Percentiles rank a stretch among this genome's conserved stretches.
Conservation (phyloP, 2,113 vertebrate species). For the Salvelinus fontinalis region DNA sequence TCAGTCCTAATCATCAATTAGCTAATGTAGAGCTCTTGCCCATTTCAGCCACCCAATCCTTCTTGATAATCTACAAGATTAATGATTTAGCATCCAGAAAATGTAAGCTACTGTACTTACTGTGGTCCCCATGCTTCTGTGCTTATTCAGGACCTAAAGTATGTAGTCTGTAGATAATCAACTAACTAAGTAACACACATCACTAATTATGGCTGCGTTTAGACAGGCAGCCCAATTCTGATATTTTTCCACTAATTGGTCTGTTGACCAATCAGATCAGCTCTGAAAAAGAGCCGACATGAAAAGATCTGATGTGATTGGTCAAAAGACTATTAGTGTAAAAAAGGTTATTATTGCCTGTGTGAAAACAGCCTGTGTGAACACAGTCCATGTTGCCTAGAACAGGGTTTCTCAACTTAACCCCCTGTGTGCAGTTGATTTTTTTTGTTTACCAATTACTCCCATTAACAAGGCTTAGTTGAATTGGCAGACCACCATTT, state of each 20-base stretch:
- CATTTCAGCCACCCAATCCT: slow-evolving; percentile 44
- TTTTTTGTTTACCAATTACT: too few relatives aligned
- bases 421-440: too few relatives aligned
- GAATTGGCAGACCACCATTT: too few relatives aligned
- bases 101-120: slow-evolving; percentile 26
- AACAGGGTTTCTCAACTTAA: too few relatives aligned
- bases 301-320: too few relatives aligned
- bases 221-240: not conserved
- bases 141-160: not conserved
- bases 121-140: not conserved
- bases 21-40: slow-evolving; percentile 5
- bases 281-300: too few relatives aligned
- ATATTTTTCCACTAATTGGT: too few relatives aligned
- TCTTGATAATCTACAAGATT: slow-evolving; percentile 60
- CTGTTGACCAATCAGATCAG: too few relatives aligned
- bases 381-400: too few relatives aligned
- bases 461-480: too few relatives aligned
- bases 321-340: not conserved
- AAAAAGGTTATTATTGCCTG: not conserved
- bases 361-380: too few relatives aligned
- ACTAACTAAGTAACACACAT: not conserved
- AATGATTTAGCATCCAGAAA: slow-evolving; percentile 58
- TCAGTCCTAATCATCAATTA: slow-evolving; percentile 42
- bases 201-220: not conserved
- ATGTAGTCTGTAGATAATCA: not conserved